phyloP scores from a whole-genome alignment of 2,113 vertebrate species.

The Hippotragus niger region DNA sequence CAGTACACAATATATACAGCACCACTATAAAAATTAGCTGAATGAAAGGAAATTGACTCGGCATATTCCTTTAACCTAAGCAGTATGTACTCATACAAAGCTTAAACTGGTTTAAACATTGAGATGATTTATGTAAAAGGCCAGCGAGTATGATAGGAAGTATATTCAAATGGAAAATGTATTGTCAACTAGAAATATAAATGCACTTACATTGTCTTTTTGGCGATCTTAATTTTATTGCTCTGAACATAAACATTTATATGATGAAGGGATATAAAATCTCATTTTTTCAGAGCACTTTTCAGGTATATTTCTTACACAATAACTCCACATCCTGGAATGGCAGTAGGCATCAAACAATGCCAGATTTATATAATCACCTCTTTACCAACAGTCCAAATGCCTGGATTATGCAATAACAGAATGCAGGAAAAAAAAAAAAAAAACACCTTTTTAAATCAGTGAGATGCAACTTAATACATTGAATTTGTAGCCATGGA shows the following conservation, averaged over 20 bases:
- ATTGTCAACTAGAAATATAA: background rate
- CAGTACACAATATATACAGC: background rate
- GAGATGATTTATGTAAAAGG: constrained; percentile 53
- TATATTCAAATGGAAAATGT: constrained; percentile 11
- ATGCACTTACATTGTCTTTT: background rate
- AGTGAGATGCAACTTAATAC: background rate
- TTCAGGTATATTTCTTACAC: background rate
- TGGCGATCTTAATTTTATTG: constrained; percentile 15
- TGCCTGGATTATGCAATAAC: background rate
- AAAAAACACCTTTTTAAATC: background rate
- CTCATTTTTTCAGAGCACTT: background rate
- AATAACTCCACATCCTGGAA: background rate
- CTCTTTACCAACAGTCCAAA: background rate
- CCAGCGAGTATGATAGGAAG: background rate
- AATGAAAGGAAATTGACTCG: constrained; percentile 40
- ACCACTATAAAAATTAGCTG: background rate
- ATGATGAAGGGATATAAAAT: background rate
- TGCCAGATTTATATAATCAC: background rate
- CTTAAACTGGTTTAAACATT: constrained; percentile 26
- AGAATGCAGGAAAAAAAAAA: background rate
- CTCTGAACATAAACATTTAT: constrained; percentile 34
- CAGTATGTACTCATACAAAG: background rate
- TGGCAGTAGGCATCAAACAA: background rate
- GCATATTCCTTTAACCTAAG: background rate
- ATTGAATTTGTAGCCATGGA: background rate